Evolutionary conservation across 2,113 vertebrate genomes (phyloP), one percentile per base, ranked within the genome.

Genomic region (Hippocampus guttulatus): DNA sequence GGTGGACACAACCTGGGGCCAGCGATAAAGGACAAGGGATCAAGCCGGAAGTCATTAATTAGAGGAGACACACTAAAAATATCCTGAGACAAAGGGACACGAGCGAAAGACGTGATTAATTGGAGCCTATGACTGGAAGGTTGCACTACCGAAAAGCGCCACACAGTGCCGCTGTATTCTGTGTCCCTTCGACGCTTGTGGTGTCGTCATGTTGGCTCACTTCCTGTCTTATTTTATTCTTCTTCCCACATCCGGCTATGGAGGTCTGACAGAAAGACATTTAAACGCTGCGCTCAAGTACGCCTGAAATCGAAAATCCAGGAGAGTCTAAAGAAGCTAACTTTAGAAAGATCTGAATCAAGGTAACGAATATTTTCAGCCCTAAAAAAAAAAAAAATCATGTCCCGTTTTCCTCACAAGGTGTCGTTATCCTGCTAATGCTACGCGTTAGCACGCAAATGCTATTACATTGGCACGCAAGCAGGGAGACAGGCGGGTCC

Each of bases 231-330:
- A n/a, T 9, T 38, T 38, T 38, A 38, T 5, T 27, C 54, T 43
- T 11, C 72, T 88, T 90, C 81, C 87, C 76, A 2, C 72, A 2
- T 84, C 63, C 75, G 84, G 89, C 86, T 68, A 90, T 91, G 90
- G 86, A 75, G 71, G 70, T 76, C 43, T 80, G 81, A 38, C 77
- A 74, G 52, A 64, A 70, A 70, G 67, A 43, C 71, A 54, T 74
- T 81, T 80, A 61, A 82, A 78, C 69, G 33, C 70, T 54, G 66
- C 3, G 55, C 47, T 63, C 9, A 18, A 6, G 52, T 15, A 30
- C 1, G 73, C 52, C 41, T 51, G 1, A 21, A n/a, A 15, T 5
- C 0, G 30, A 20, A 23, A n/a, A 7, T 10, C 20, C 20, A 10
- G 8, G 23, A 71, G 55, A 45, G 23, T 15, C 15, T 41, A 25